Base-by-base conservation (phyloP, 2,888 invertebrate species). In the Magallana nippona region DNA sequence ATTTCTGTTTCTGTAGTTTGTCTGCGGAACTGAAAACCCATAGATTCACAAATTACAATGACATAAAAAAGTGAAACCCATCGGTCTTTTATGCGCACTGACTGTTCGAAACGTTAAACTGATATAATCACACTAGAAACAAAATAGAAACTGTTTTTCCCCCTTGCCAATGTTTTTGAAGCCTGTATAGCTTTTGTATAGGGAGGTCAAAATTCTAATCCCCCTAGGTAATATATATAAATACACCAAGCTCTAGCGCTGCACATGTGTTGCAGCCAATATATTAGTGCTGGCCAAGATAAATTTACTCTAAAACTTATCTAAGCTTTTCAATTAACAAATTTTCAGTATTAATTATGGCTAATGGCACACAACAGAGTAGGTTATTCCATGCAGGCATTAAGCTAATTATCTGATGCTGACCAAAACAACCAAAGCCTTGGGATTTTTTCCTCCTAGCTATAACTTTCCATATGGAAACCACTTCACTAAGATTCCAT, bases 301-400 rank as follows among this genome's bases (percentile, higher is more conserved):
- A 83, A 83, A 85, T 83, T 83, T 86, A 83, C 85, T 78, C 56
- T 58, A 84, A 82, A 63, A 84, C 83, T 83, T 82, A 86, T 86
- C 82, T 86, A 83, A 86, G 83, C 79, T 55, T 57, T 79, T 82
- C 82, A 86, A 84, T 86, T 86, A 86, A 86, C 82, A 86, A 83
- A 82, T 86, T 86, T 80, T 84, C 82, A 82, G 56, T 82, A 84
- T 82, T 84, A 84, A 84, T 84, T 84, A 84, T 63, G 82, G 82
- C 78, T 84, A 84, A 82, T 84, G 82, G 82, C 63, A 82, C 60
- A 84, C 78, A 82, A 81, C 82, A 55, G 82, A 57, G 84, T 63
- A 78, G 82, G 79, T 79, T 81, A 78, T 63, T 78, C 82, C 79
- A 79, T 63, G 57, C 58, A 82, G 82, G 82, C 84, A 82, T 62